Base-by-base conservation (phyloP, 2,797 vertebrate species). In the Acanthiza pusilla region DNA sequence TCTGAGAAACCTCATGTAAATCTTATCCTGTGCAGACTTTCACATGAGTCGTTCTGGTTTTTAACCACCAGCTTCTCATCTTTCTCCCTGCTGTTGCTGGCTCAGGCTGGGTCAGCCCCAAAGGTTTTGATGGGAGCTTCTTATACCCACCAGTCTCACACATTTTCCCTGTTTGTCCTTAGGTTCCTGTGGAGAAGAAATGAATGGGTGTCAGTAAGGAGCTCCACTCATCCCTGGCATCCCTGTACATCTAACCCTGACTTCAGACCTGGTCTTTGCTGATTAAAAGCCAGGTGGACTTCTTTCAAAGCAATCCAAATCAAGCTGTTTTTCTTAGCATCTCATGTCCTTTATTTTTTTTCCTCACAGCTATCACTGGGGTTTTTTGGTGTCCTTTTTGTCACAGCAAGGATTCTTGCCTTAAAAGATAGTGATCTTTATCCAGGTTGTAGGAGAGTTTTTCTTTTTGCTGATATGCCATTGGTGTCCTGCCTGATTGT, bases 1-100 rank as follows among this genome's bases (percentile, higher is more conserved):
- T 79, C 83, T 58, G 8, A 92, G 79, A 95, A 94, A 73, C 11
- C 48, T 23, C 19, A 11, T 18, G 27, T 71, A 71, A 73, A 74
- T 73, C 38, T 55, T 68, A 30, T 74, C 25, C 67, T 61, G 11
- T 16, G 43, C 23, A 81, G 73, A 75, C 29, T 81, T 92, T 26
- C 30, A 38, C 22, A 30, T 6, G 10, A 86, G 19, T 25, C 0
- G 0, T 29, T 78, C 30, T 29, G 11, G 0, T 8, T 75, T 76
- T 81, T 62, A n/a, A 63, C 8, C 43, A 70, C n/a, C 30, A 90
- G 11, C 10, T 82, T 73, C 62, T 81, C 17, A 17, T 65, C 38
- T 45, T 88, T 38, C 61, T 47, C 29, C 23, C 23, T 84, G 25
- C 13, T 32, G 4, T 62, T 3, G 1, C 16, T 70, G 43, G 19